Evolutionary conservation across 1,140 invertebrate species (phyloP), one percentile per base, ranked within the genome.

Genomic region (Zaprionus tsacasi): DNA sequence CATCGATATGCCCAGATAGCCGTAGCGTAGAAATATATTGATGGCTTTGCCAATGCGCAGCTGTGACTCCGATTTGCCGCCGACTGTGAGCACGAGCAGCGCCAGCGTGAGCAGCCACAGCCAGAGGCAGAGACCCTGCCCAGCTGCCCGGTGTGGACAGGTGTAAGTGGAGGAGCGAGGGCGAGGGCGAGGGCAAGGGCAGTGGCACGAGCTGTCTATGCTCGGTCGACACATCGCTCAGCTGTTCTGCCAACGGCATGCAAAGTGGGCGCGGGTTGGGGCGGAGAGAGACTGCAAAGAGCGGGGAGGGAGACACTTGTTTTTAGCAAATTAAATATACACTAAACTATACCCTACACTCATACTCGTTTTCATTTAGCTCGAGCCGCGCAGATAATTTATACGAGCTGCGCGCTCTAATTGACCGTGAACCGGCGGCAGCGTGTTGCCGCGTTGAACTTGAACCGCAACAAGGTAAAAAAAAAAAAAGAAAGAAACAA

Each of bases 1-100:
- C 96, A 97, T 97, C 79, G 96, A 96, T 91, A 97, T 96, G 91
- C 96, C 96, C 76, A 97, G 94, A 92, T 97, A 97, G 38, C 96
- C 96, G 94, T 96, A 96, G 70, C 95, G 94, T 43, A 94, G 93
- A 88, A 96, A 96, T 52, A 96, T 94, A 83, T 96, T 96, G 58
- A 96, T 95, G 48, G 95, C 95, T 77, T 95, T 95, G 65, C 96
- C 96, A 54, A 96, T 94, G 52, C 94, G 94, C 15, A 96, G 94
- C 81, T 95, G 94, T 30, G 94, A 94, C 86, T 94, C 94, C 83
- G 85, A 59, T 82, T 79, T 79, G 45, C 82, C 87, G 50, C 87
- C 81, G 45, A 71, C 83, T 64, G 58, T 81, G 78, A 74, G 66
- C 68, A 89, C 60, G 40, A 73, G 65, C 66, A 86, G 58, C 58